These are phyloP conservation scores for Scaptomyza pallida DNA, from an alignment of 1,140 invertebrate genomes.

Conservation along the genomic window DNA sequence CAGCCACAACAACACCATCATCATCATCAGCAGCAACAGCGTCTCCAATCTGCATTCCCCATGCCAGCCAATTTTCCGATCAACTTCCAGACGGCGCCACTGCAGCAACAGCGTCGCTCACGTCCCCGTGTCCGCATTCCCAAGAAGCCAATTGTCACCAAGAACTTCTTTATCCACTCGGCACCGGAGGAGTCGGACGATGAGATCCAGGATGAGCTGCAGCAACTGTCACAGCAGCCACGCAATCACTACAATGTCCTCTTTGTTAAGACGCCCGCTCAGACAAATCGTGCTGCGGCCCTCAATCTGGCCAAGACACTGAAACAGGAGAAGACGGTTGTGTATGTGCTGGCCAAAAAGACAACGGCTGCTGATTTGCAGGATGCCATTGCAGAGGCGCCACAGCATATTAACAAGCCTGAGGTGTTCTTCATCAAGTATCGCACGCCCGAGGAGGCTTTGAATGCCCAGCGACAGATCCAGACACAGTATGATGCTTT, in stretches of 20 bases:
- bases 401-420: constrained; percentile 85
- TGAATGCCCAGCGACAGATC: constrained; percentile 79
- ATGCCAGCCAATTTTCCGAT: constrained; percentile 69
- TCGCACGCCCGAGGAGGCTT: constrained; percentile 87
- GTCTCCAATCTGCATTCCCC: constrained; percentile 46
- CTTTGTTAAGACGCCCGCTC: constrained; percentile 92
- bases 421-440: constrained; percentile 87
- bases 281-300: constrained; percentile 88
- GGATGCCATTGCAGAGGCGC: constrained; percentile 89
- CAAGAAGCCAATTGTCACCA: constrained; percentile 79
- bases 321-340: constrained; percentile 93
- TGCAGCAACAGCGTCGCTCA: constrained; percentile 60
- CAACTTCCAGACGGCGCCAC: constrained; percentile 69
- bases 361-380: constrained; percentile 89
- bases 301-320: constrained; percentile 87
- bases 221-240: constrained; percentile 72
- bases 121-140: constrained; percentile 67
- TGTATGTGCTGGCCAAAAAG: constrained; percentile 93
- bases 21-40: constrained; percentile 6
- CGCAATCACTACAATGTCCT: constrained; percentile 88
- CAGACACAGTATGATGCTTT: constrained; percentile 80
- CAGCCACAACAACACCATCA: constrained; percentile 18
- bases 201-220: constrained; percentile 76
- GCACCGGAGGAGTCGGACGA: constrained; percentile 82
- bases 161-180: constrained; percentile 81